Base-by-base conservation (phyloP, 2,797 vertebrate species). In the Enoplosus armatus region DNA sequence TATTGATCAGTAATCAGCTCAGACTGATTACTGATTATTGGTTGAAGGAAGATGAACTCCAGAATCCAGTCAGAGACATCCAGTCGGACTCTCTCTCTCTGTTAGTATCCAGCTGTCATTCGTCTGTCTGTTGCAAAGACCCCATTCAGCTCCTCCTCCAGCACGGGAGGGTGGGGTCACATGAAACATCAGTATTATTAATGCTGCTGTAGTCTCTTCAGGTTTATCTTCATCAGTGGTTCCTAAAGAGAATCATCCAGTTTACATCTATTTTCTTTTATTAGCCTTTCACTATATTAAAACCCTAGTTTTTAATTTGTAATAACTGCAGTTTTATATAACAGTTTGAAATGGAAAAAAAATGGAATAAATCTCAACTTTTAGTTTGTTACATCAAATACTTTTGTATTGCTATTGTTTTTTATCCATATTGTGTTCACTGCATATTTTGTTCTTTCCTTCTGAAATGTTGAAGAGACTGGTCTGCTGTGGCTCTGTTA, bases 71-170 rank as follows among this genome's bases (percentile, higher is more conserved):
- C 16, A 37, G 10, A 27, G 2, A 20, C 29, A 20, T 35, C 45
- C 10, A 26, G 15, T 4, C 29, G 10, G 29, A 11, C 39, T 22
- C 14, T 68, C 93, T 94, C 48, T 35, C 41, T 39, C 43, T 20
- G 8, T 39, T 43, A 37, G 35, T 16, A 20, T 26, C 41, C 37
- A 18, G 37, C 48, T 12, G 27, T 20, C 10, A 22, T 47, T 77
- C 6, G 6, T 18, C 22, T 1, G 0, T 51, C 55, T 41, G 8
- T 41, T 43, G 64, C 60, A 63, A 39, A 35, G 43, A 48, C 33
- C 31, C 18, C 26, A 16, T 29, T n/a, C 8, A 16, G 37, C 41
- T 56, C 55, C 64, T 50, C 62, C 73, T 59, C 63, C 54, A 24
- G 14, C 2, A 4, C 7, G n/a, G 27, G 37, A 8, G 26, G 31